These are phyloP conservation scores for Hipparchia sbordonii DNA, from an alignment of 2,888 invertebrate genomes.

Conservation along the genomic window DNA sequence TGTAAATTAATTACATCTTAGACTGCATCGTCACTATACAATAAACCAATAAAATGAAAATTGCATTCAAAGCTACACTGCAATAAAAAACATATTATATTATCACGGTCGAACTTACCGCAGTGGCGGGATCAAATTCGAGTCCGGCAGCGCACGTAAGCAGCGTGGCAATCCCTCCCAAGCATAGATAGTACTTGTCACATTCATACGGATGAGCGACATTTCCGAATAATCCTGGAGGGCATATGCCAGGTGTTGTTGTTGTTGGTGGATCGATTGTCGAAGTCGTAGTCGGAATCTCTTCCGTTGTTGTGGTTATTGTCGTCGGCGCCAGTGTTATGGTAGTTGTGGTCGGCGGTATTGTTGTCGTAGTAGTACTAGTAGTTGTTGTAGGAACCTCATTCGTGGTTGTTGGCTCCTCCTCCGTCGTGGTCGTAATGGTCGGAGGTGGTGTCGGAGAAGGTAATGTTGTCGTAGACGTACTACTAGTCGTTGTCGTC, in stretches of 20 bases:
- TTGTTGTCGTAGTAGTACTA: neutral
- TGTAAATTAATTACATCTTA: too few species aligned
- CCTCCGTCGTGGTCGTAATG: neutral
- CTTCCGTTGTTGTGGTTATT: neutral
- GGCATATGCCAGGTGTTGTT: slow-evolving; percentile 42
- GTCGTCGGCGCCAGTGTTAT: too few species aligned
- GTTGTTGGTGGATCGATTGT: neutral
- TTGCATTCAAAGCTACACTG: too few species aligned
- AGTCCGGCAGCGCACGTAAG: slow-evolving; percentile 48
- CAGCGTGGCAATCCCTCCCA: slow-evolving; percentile 47
- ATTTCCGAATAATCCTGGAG: slow-evolving; percentile 49
- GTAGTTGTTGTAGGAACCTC: too few species aligned
- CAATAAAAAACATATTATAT: too few species aligned
- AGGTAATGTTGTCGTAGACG: neutral
- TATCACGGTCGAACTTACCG: slow-evolving; percentile 9
- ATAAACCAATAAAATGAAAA: too few species aligned
- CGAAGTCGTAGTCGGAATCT: neutral
- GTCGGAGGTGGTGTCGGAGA: neutral
- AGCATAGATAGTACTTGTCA: slow-evolving; percentile 53
- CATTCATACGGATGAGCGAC: slow-evolving; percentile 53
- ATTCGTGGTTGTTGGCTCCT: too few species aligned
- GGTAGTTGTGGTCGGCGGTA: slow-evolving; percentile 3
- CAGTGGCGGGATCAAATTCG: slow-evolving; percentile 47
- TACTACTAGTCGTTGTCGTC: too few species aligned
- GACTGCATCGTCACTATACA: too few species aligned